Conservation (phyloP, 2,797 vertebrate species). For the Craterocephalus amniculus region DNA sequence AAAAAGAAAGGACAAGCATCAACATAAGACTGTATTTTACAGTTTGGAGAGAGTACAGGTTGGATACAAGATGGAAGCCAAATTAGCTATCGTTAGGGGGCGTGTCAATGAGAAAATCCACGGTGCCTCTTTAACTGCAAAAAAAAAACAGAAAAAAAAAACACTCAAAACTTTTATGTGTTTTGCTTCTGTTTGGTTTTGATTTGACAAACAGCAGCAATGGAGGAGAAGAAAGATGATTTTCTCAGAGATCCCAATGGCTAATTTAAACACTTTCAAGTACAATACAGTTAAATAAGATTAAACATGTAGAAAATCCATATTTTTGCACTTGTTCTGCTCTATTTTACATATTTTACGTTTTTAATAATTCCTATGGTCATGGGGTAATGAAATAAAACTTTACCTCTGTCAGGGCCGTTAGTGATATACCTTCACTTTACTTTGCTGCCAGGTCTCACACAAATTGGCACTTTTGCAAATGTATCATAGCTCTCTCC, state of each 20-base stretch:
- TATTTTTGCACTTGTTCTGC: neutral
- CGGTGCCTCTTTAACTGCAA: neutral
- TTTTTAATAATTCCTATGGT: neutral
- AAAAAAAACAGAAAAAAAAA: no score
- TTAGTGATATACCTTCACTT: neutral
- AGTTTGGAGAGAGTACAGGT: neutral
- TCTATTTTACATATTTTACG: neutral
- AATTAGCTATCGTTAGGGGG: neutral
- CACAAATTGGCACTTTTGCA: neutral
- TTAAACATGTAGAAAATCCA: neutral
- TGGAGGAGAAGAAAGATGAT: neutral
- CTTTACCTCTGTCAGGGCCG: neutral
- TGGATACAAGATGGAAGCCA: neutral
- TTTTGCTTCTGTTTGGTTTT: neutral
- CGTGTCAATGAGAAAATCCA: neutral
- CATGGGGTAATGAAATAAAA: neutral
- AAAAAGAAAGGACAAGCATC: neutral
- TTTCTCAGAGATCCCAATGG: neutral
- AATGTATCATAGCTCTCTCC: neutral
- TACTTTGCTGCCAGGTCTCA: neutral
- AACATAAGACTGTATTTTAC: neutral
- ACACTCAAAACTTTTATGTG: neutral
- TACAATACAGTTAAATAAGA: neutral
- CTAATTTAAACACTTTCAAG: neutral
- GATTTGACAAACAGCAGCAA: neutral